These are phyloP conservation scores for Sipha flava DNA, from an alignment of 1,140 invertebrate species.

Conservation along the genomic window DNA sequence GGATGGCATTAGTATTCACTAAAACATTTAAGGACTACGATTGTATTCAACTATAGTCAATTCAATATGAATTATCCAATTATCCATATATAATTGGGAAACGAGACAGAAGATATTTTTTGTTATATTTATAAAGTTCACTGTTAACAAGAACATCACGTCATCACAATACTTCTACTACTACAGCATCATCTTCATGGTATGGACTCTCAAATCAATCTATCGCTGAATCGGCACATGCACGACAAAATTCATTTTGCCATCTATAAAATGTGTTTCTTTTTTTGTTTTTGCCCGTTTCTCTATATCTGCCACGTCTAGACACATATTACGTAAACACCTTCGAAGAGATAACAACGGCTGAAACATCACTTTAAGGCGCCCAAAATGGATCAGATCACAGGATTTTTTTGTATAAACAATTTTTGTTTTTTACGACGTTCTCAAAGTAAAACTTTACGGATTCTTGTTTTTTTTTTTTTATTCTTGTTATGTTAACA, in stretches of 20 bases:
- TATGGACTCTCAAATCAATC: slow-evolving; percentile 30
- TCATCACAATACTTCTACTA: neutral
- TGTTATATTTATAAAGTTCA: slow-evolving; percentile 3
- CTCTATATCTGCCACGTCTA: slow-evolving; percentile 17
- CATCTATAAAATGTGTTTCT: slow-evolving; percentile 29
- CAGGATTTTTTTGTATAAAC: slow-evolving; percentile 27
- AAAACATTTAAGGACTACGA: neutral
- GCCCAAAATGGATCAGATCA: neutral
- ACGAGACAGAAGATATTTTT: neutral
- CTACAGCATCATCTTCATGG: slow-evolving; percentile 18
- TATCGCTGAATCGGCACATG: slow-evolving; percentile 31
- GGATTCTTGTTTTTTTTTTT: slow-evolving; percentile 10
- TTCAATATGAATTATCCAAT: neutral
- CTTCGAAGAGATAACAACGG: slow-evolving; percentile 18
- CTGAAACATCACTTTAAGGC: slow-evolving; percentile 8
- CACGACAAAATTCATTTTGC: slow-evolving; percentile 31
- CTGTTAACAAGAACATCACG: neutral
- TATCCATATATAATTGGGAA: neutral
- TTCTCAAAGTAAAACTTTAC: slow-evolving; percentile 24
- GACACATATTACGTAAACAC: slow-evolving; percentile 7
- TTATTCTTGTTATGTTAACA: neutral
- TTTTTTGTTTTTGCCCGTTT: slow-evolving; percentile 31
- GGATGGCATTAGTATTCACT: neutral
- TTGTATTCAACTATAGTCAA: neutral
- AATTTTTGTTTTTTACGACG: slow-evolving; percentile 16